These are phyloP conservation scores for Alitta virens DNA, from an alignment of 2,888 invertebrate genomes.

Conservation along the genomic window DNA sequence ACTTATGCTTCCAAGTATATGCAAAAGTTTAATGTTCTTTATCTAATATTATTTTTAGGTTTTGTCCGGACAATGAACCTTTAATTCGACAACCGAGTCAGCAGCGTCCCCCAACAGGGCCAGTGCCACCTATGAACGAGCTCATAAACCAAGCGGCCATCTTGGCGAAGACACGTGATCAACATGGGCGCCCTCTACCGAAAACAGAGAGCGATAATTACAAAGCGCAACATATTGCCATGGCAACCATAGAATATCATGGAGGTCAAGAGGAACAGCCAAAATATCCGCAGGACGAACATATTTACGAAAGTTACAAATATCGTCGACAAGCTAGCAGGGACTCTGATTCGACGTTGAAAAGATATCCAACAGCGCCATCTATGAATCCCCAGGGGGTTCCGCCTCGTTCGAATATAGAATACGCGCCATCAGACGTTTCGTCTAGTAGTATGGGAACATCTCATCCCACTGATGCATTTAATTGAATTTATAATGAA, in stretches of 20 bases:
- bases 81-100: neutral
- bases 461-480: no score
- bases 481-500: no score
- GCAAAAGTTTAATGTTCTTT: no score
- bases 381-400: no score
- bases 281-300: neutral
- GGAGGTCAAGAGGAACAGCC: neutral
- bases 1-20: no score
- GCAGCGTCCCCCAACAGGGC: constrained; percentile 1
- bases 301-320: constrained; percentile 17
- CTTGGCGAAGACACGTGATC: constrained; percentile 4
- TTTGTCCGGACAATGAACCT: no score
- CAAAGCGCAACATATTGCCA: neutral
- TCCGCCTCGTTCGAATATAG: no score
- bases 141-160: constrained; percentile 7
- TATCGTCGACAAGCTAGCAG: neutral
- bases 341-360: no score
- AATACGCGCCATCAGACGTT: no score
- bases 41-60: no score
- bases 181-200: constrained; percentile 1
- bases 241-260: neutral
- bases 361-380: no score
- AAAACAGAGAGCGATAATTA: neutral
- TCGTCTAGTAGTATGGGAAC: no score
- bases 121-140: constrained; percentile 15